These are phyloP conservation scores for Cyphomyrus discorhynchus DNA, from an alignment of 2,113 vertebrate species.

Conservation along the genomic window DNA sequence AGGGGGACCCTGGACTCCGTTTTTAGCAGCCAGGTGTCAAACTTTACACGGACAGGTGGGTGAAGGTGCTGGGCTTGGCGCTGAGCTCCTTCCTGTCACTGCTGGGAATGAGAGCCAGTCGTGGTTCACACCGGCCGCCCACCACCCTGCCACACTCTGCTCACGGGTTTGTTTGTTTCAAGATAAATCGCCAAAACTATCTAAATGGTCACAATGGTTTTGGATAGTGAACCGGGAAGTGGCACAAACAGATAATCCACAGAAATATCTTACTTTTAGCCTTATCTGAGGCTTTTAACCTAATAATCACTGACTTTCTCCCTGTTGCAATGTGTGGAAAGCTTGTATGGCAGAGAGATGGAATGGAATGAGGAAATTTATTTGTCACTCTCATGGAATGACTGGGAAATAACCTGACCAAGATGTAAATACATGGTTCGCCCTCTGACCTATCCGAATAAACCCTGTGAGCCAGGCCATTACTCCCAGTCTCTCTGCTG, in stretches of 20 bases:
- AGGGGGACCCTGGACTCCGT: not conserved
- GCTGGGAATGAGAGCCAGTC: not conserved
- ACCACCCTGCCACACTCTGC: not conserved
- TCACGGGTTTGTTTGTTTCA: not conserved
- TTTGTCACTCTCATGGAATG: not conserved
- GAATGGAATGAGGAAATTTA: not conserved
- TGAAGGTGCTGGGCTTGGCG: not conserved
- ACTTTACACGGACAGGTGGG: constrained; percentile 10
- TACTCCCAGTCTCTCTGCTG: not conserved
- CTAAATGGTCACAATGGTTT: not conserved
- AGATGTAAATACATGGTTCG: not conserved
- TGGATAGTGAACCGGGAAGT: not conserved
- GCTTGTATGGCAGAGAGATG: not conserved
- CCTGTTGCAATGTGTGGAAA: not conserved
- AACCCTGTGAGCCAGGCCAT: not conserved
- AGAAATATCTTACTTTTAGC: not conserved
- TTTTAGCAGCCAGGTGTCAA: not conserved
- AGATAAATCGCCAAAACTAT: not conserved
- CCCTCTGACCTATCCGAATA: not conserved
- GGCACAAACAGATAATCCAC: not conserved
- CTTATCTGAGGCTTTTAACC: not conserved
- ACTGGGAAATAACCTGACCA: not conserved
- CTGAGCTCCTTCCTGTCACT: not conserved
- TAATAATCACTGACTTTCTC: not conserved
- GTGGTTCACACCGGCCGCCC: not conserved